A percentile compares a stretch with the other conserved stretches of the same genome.
Conservation (phyloP, 2,113 vertebrate species). For the Ophiodon elongatus region DNA sequence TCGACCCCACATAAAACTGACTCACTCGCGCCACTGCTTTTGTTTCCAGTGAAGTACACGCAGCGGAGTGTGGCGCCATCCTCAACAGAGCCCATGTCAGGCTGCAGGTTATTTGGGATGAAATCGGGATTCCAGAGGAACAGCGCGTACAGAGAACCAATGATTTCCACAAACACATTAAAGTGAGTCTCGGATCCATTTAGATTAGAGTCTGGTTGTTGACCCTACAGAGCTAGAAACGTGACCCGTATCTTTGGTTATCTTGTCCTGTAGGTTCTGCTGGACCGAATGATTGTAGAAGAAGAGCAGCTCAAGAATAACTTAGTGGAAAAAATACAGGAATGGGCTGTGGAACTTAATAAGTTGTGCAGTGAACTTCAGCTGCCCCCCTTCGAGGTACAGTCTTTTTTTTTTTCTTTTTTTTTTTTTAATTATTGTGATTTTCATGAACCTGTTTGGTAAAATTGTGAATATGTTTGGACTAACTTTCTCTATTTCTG, state of each 20-base stretch:
- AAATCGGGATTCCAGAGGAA: slow-evolving; percentile 86
- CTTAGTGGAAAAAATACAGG: slow-evolving; percentile 85
- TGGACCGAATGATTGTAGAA: slow-evolving; percentile 93
- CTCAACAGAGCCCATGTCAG: slow-evolving; percentile 87
- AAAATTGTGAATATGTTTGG: not conserved
- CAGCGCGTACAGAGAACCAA: slow-evolving; percentile 89
- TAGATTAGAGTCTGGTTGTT: not conserved
- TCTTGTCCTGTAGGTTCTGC: slow-evolving; percentile 81
- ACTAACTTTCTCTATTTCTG: slow-evolving; percentile 22
- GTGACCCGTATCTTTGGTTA: not conserved
- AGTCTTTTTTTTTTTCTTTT: not conserved
- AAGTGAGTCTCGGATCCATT: slow-evolving; percentile 79
- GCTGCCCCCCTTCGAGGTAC: slow-evolving; percentile 86
- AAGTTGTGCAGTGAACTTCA: slow-evolving; percentile 87
- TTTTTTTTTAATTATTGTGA: too few species aligned
- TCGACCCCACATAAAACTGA: not conserved
- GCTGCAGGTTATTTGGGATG: slow-evolving; percentile 93
- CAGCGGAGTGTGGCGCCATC: slow-evolving; percentile 89
- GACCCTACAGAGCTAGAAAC: not conserved
- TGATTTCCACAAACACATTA: slow-evolving; percentile 88
- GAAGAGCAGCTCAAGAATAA: slow-evolving; percentile 89
- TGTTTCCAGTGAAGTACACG: slow-evolving; percentile 88
- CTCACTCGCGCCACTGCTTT: not conserved
- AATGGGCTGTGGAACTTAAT: slow-evolving; percentile 84
- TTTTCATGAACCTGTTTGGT: not conserved